These are phyloP conservation scores for Euura lappo DNA, from an alignment of 1,140 invertebrate genomes.

Conservation along the genomic window DNA sequence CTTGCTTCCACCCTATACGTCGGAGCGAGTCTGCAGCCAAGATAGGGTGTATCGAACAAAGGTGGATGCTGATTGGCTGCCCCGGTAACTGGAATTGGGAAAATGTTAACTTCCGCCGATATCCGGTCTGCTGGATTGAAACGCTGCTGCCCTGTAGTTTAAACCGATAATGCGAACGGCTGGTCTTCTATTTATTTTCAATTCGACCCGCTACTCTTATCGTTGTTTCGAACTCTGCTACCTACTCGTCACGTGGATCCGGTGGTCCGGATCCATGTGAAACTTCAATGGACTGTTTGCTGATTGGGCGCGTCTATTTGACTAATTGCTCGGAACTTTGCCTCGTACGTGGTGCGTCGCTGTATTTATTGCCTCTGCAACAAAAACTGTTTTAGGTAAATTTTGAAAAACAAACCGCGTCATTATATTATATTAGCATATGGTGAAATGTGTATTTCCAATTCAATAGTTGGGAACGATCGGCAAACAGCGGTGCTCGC, in stretches of 20 bases:
- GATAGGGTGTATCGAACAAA: constrained; percentile 10
- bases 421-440: too few relatives aligned
- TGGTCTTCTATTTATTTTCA: neutral
- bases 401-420: too few relatives aligned
- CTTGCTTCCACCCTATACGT: neutral
- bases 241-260: neutral
- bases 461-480: too few relatives aligned
- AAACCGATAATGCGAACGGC: constrained; percentile 11
- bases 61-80: constrained; percentile 9
- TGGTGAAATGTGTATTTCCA: too few relatives aligned
- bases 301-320: neutral
- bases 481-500: neutral
- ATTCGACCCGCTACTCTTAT: neutral
- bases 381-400: too few relatives aligned
- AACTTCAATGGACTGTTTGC: neutral
- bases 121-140: constrained; percentile 8
- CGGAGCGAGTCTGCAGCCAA: neutral
- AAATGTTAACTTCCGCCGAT: constrained; percentile 23
- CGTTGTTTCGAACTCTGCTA: neutral
- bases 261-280: neutral
- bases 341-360: too few relatives aligned
- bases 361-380: too few relatives aligned
- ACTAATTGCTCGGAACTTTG: too few relatives aligned
- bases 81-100: constrained; percentile 19
- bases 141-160: neutral